Evolutionary conservation across 1,140 invertebrate species (phyloP), one percentile per base, ranked within the genome.

Genomic region (Caenorhabditis latens): DNA sequence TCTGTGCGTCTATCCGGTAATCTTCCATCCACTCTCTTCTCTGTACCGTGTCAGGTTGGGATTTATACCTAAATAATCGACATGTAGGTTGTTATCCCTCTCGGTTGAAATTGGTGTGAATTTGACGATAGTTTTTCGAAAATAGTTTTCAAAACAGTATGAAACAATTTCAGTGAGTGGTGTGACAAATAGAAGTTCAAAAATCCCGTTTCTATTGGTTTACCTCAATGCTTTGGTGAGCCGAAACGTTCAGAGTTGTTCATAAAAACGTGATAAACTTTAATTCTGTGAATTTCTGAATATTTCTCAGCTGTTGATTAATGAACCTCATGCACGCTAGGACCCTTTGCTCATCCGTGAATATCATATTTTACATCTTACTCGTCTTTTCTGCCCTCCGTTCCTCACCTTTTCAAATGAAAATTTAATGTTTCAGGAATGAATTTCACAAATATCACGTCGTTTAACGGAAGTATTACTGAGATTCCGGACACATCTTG

Each of bases 391-490:
- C 63, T 42, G 4, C 57, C 24, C 40, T 67, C 24, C 63, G 11
- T 46, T 71, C 65, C 16, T 46, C 24, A 46, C 24, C 1, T 71
- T 46, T 46, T 19, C 14, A 61, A 21, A 63, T 13, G 9, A 32
- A 32, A 11, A 40, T 11, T 63, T 24, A 79, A 53, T 11, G 7
- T 79, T 79, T 24, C 46, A 79, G 71, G 0, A 21, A 79, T 79
- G 71, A 79, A 50, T 40, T 79, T 79, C 46, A 79, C 71, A 43
- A 79, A 79, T 79, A 79, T 79, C n/a, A 79, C 71, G n/a, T 79
- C 46, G 50, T 50, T 79, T 11, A 21, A 50, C 24, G 46, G 13
- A 1, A 79, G 53, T 24, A 46, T 13, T 3, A 79, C 71, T 8
- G 71, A 53, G 4, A 53, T 79, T 11, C 11, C 24, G n/a, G 71